Base-by-base conservation (phyloP, 2,888 invertebrate genomes). In the Thera britannica region DNA sequence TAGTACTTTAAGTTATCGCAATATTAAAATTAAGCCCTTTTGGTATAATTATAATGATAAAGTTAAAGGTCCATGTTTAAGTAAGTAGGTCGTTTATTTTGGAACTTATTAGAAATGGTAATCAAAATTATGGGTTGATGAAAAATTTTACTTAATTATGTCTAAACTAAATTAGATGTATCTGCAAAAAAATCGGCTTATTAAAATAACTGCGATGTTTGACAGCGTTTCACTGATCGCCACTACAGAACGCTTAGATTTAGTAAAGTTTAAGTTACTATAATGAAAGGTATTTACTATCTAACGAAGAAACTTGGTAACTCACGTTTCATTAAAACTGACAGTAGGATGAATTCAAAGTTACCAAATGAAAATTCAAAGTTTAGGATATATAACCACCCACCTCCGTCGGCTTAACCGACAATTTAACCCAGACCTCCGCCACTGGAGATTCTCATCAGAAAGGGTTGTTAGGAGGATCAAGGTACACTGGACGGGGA, bases 311-410 rank as follows among this genome's bases (percentile, higher is more conserved):
- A 85, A 85, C 75, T 86, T 74, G 76, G 81, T 79, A 86, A 87
- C 80, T 89, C 85, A 83, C 85, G 77, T 84, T 89, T 88, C 84
- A 90, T 90, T 89, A 89, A 77, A 83, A 85, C 83, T 72, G 87
- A 88, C 87, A 83, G 77, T 78, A 78, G 82, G 80, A 83, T 85
- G 84, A 87, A 85, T 84, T 84, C 84, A 85, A 86, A 89, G 86
- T 87, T 70, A 73, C 63, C 60, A 87, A 88, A 89, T 87, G 87
- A 78, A 79, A 84, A 87, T 86, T 82, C 85, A 82, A 89, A 91
- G 84, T 90, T 90, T 82, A 75, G 83, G 89, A 90, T 88, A 88
- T 89, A 90, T 85, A 84, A 81, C 87, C 85, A 79, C 85, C 87
- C 85, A 75, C 73, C 76, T 74, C 73, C 75, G 71, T 67, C 67